Conservation (phyloP, 2,797 vertebrate genomes). For the Myotis planiceps region DNA sequence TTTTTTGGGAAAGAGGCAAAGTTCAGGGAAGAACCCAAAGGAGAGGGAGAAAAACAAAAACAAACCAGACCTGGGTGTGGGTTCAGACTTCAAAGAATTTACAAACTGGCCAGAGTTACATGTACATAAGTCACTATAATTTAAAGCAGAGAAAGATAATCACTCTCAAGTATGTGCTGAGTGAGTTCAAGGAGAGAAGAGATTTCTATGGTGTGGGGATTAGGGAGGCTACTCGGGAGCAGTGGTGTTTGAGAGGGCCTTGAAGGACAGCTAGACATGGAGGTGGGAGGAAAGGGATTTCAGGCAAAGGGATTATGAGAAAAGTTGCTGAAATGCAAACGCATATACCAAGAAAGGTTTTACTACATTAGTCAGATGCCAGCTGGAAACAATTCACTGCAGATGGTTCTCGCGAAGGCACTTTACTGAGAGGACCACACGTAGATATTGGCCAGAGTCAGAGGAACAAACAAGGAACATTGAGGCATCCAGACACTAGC, state of each 20-base stretch:
- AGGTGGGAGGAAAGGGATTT: constrained; percentile 33
- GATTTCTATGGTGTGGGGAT: constrained; percentile 25
- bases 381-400: constrained; percentile 75
- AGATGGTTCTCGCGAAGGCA: constrained; percentile 61
- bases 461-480: background rate
- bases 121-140: constrained; percentile 64
- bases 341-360: constrained; percentile 47
- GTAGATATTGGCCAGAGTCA: background rate
- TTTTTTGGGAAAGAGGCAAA: background rate
- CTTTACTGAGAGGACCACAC: background rate
- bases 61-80: constrained; percentile 39
- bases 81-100: constrained; percentile 66
- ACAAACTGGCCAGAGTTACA: constrained; percentile 49
- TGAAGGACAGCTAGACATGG: constrained; percentile 45
- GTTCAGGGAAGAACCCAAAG: background rate
- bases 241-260: constrained; percentile 6
- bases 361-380: constrained; percentile 28
- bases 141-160: constrained; percentile 68
- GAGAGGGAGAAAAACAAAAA: constrained; percentile 56
- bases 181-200: constrained; percentile 65
- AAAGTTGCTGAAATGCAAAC: constrained; percentile 64
- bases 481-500: background rate
- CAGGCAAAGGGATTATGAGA: constrained; percentile 43
- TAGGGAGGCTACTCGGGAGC: constrained; percentile 27
- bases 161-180: constrained; percentile 48